These are phyloP conservation scores for Andrena hattorfiana DNA, from an alignment of 2,888 invertebrate species.

Conservation along the genomic window DNA sequence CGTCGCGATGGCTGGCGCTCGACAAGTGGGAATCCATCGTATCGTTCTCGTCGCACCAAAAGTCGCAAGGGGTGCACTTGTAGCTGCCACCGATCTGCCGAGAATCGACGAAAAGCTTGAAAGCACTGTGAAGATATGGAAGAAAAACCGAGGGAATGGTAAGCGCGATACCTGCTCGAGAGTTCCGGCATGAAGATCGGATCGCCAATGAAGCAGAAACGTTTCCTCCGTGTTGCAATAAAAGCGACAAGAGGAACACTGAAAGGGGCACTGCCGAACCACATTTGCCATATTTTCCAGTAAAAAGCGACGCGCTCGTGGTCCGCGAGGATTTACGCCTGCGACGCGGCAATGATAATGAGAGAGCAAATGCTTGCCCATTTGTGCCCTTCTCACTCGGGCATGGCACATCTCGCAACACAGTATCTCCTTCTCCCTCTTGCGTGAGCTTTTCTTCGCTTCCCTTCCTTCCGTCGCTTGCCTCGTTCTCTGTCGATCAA, in stretches of 20 bases:
- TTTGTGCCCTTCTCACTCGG: slow-evolving; percentile 88
- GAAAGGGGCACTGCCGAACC: slow-evolving; percentile 93
- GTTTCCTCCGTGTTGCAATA: slow-evolving; percentile 92
- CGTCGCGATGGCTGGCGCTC: slow-evolving; percentile 89
- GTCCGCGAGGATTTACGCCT: slow-evolving; percentile 88
- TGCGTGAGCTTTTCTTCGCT: slow-evolving; percentile 84
- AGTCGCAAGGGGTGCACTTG: slow-evolving; percentile 92
- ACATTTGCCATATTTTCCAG: slow-evolving; percentile 92
- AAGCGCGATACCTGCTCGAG: slow-evolving; percentile 83
- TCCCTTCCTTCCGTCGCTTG: slow-evolving; percentile 47
- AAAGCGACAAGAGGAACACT: slow-evolving; percentile 93
- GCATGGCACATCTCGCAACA: slow-evolving; percentile 91
- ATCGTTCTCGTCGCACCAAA: slow-evolving; percentile 88
- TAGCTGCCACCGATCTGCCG: slow-evolving; percentile 87
- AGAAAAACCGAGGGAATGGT: not conserved
- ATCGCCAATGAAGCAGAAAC: slow-evolving; percentile 91
- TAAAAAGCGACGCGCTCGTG: slow-evolving; percentile 88
- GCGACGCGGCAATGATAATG: slow-evolving; percentile 91
- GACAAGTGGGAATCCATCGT: slow-evolving; percentile 90
- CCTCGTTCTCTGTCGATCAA: slow-evolving; percentile 53
- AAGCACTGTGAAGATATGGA: not conserved
- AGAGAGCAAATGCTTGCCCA: slow-evolving; percentile 94
- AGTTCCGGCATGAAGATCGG: slow-evolving; percentile 87
- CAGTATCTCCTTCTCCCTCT: slow-evolving; percentile 87
- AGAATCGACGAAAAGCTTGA: not conserved